phyloP scores from a whole-genome alignment of 1,140 invertebrate genomes.

The Zaprionus taronus region DNA sequence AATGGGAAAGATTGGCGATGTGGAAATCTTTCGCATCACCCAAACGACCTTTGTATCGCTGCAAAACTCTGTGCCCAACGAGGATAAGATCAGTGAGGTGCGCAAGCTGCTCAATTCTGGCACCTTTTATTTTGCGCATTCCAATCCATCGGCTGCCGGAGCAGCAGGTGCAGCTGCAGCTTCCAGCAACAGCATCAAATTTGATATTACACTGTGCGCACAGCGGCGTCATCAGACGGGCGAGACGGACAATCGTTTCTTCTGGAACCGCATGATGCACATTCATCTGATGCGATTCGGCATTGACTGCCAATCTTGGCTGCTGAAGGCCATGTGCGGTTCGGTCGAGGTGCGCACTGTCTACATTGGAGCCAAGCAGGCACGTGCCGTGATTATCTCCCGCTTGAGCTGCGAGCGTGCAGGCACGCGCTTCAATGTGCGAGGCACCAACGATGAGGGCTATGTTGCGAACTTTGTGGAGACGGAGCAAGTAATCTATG shows the following conservation, averaged over 20 bases:
- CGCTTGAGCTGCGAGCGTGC: slow-evolving; percentile 98
- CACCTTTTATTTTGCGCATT: slow-evolving; percentile 97
- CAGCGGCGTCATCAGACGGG: slow-evolving; percentile 92
- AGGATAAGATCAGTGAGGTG: slow-evolving; percentile 92
- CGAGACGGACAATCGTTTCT: slow-evolving; percentile 96
- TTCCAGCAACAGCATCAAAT: slow-evolving; percentile 65
- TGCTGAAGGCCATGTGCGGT: slow-evolving; percentile 97
- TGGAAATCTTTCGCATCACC: slow-evolving; percentile 97
- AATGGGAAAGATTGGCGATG: slow-evolving; percentile 96
- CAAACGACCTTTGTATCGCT: slow-evolving; percentile 95
- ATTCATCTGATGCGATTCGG: slow-evolving; percentile 96
- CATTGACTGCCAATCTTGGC: slow-evolving; percentile 94
- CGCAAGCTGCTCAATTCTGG: slow-evolving; percentile 97
- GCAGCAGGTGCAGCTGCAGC: slow-evolving; percentile 82
- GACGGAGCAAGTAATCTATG: slow-evolving; percentile 97
- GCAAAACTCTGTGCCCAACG: slow-evolving; percentile 89
- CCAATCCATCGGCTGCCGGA: slow-evolving; percentile 62
- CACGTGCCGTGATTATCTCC: slow-evolving; percentile 96
- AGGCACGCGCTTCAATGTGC: slow-evolving; percentile 98
- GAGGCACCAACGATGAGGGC: slow-evolving; percentile 99
- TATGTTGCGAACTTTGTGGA: slow-evolving; percentile 99
- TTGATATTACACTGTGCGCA: slow-evolving; percentile 97
- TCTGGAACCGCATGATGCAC: slow-evolving; percentile 98
- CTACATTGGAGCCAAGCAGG: slow-evolving; percentile 96
- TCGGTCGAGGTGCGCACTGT: slow-evolving; percentile 98